phyloP scores from a whole-genome alignment of 1,140 invertebrate species.

The Dreissena rostriformis region DNA sequence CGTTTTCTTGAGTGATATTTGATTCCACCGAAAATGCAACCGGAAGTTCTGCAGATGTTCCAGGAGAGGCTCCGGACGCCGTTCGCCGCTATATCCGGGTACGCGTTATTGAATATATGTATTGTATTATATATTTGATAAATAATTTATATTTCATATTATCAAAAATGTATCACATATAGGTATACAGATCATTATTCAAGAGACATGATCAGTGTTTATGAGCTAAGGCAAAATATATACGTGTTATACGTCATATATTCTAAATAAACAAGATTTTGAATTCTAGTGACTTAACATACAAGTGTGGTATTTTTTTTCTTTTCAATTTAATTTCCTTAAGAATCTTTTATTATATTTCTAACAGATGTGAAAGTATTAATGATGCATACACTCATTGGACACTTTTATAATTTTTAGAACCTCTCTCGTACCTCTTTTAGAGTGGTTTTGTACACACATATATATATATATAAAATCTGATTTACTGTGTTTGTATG shows the following conservation, averaged over 20 bases:
- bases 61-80: conserved; percentile 18
- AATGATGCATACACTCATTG: too few species aligned
- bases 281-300: neutral
- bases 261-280: neutral
- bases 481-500: too few species aligned
- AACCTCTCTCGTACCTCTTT: too few species aligned
- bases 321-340: too few species aligned
- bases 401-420: too few species aligned
- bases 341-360: too few species aligned
- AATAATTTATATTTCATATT: neutral
- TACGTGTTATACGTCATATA: neutral
- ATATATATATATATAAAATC: too few species aligned
- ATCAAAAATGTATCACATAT: neutral
- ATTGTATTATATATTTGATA: neutral
- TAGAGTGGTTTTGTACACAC: too few species aligned
- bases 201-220: neutral
- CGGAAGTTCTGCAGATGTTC: conserved; percentile 31
- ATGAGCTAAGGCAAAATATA: neutral
- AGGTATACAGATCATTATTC: too few species aligned
- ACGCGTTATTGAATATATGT: too few species aligned
- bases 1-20: neutral
- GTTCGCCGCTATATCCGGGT: neutral
- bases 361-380: too few species aligned
- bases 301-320: too few species aligned
- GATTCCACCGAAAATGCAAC: conserved; percentile 11